phyloP scores from a whole-genome alignment of 2,113 vertebrate species.

The Mionectes macconnelli region DNA sequence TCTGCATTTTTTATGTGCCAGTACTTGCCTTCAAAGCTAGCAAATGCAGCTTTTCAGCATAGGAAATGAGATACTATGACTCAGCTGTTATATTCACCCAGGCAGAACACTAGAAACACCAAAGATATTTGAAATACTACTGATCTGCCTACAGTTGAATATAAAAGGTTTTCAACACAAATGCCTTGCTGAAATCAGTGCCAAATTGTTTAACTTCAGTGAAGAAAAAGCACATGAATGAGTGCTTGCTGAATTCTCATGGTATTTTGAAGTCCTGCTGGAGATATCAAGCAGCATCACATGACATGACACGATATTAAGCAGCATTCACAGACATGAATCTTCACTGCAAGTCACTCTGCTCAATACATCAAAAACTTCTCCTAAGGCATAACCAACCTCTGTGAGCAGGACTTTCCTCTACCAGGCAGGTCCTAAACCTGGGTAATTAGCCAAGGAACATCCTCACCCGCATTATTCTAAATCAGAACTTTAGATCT shows the following conservation, averaged over 20 bases:
- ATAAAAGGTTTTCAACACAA: not conserved
- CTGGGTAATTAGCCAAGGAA: not conserved
- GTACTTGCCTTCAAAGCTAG: not conserved
- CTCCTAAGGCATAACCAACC: not conserved
- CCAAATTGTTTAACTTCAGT: not conserved
- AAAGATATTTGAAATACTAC: not conserved
- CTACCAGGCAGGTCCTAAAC: not conserved
- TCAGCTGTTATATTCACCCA: not conserved
- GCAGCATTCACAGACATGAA: not conserved
- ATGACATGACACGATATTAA: not conserved
- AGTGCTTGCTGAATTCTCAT: not conserved
- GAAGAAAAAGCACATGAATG: rapidly evolving
- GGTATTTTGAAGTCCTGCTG: not conserved
- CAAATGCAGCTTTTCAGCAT: not conserved
- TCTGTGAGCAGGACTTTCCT: not conserved
- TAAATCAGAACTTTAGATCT: not conserved
- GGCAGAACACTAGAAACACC: not conserved
- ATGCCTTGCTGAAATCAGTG: not conserved
- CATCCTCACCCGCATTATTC: not conserved
- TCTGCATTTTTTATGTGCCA: not conserved
- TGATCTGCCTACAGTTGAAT: not conserved
- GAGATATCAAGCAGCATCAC: not conserved
- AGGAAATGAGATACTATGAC: not conserved
- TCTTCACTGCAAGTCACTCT: not conserved
- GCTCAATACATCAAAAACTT: not conserved